A percentile compares a stretch with the other conserved stretches of the same genome.
Evolutionary conservation across 2,888 invertebrate species (phyloP).

Genomic region (Drosophila crucigera): DNA sequence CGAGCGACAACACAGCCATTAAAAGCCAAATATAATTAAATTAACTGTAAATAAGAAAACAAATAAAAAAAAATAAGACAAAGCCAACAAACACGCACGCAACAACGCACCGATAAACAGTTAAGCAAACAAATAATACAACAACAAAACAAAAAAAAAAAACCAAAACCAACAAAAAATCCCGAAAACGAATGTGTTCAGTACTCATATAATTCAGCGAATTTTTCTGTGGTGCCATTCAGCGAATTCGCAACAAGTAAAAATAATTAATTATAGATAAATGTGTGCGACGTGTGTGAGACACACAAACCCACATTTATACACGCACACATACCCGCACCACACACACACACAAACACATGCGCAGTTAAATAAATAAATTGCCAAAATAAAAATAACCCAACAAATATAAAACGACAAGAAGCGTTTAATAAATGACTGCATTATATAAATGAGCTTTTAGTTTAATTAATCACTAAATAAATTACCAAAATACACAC

Average conservation of each 20-base stretch:
- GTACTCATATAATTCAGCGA: constrained; percentile 51
- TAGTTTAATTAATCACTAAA: constrained; percentile 78
- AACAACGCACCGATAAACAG: constrained; percentile 43
- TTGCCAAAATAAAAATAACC: constrained; percentile 35
- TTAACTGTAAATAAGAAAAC: constrained; percentile 51
- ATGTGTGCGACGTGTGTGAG: constrained; percentile 61
- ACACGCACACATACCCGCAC: constrained; percentile 6
- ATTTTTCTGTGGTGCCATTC: constrained; percentile 41
- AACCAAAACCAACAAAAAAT: constrained; percentile 10
- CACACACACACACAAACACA: neutral
- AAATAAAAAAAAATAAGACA: neutral
- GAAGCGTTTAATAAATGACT: constrained; percentile 68
- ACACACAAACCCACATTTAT: constrained; percentile 28
- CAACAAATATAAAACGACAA: constrained; percentile 21
- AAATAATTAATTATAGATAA: constrained; percentile 76
- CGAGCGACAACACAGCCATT: constrained; percentile 23
- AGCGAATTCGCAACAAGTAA: constrained; percentile 59
- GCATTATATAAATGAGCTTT: constrained; percentile 78
- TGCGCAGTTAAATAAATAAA: constrained; percentile 39
- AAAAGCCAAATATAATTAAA: constrained; percentile 54
- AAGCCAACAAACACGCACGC: constrained; percentile 21
- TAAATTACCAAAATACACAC: constrained; percentile 54
- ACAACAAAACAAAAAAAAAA: constrained; percentile 4
- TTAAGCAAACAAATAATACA: constrained; percentile 36
- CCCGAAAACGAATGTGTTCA: constrained; percentile 56